Percentiles rank a stretch among this genome's conserved stretches.
These are phyloP conservation scores for Drosophila buzzatii DNA, from an alignment of 2,888 invertebrate genomes.

Conservation along the genomic window DNA sequence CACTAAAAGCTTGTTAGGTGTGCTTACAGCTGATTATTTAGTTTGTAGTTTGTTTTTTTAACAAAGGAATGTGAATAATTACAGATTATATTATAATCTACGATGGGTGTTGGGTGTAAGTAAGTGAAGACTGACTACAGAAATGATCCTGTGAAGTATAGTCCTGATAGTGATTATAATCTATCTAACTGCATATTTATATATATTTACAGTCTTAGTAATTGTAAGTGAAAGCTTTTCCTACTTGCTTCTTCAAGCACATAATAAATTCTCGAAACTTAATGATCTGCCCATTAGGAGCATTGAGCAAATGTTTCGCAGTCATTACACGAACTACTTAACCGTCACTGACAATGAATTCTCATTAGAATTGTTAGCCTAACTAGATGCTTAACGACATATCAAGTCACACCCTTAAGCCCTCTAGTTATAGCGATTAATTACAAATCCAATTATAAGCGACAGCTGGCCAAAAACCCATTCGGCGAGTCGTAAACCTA, in stretches of 20 bases:
- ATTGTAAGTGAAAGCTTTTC: neutral
- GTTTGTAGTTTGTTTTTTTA: neutral
- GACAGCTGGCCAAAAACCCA: constrained; percentile 39
- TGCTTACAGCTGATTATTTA: neutral
- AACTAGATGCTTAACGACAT: constrained; percentile 29
- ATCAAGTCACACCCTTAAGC: constrained; percentile 6
- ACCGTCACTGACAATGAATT: neutral
- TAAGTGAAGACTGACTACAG: no score
- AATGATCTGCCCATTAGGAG: neutral
- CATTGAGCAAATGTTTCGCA: neutral
- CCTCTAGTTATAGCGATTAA: constrained; percentile 6
- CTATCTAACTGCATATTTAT: no score
- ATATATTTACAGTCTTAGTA: neutral
- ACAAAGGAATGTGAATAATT: neutral
- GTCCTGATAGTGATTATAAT: no score
- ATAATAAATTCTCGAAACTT: neutral
- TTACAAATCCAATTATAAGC: constrained; percentile 33
- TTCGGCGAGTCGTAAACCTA: constrained; percentile 12
- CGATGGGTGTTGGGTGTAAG: no score
- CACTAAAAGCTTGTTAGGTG: neutral
- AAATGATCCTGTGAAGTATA: no score
- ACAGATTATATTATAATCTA: no score
- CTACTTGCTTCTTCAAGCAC: neutral
- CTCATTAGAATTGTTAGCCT: constrained; percentile 6
- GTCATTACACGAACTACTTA: neutral